phyloP scores from a whole-genome alignment of 2,113 vertebrate genomes.

The Melanerpes aurifrons region DNA sequence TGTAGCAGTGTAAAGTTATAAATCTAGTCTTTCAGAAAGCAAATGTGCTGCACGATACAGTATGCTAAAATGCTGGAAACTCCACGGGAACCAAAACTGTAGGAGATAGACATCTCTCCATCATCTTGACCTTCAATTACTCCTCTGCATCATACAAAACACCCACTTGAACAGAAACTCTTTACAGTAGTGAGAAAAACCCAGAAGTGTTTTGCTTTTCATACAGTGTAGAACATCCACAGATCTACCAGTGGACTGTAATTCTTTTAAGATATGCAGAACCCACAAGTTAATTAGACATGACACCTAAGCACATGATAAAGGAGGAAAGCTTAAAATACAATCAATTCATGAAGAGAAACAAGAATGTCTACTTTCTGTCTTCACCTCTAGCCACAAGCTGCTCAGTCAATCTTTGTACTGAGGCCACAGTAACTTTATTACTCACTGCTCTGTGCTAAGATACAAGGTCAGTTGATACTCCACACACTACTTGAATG shows the following conservation, averaged over 20 bases:
- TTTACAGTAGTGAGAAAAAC: background rate
- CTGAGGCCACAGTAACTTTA: too few species aligned
- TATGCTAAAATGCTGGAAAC: background rate
- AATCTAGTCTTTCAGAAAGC: background rate
- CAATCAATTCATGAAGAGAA: background rate
- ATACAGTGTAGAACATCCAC: background rate
- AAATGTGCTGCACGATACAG: background rate
- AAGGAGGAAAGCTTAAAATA: background rate
- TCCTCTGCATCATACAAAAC: background rate
- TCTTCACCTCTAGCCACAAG: background rate
- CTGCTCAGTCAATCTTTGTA: background rate
- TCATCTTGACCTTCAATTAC: background rate
- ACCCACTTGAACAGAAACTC: background rate
- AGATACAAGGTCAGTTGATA: fast-evolving
- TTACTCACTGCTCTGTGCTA: fast-evolving
- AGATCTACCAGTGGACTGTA: fast-evolving
- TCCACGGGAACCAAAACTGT: background rate
- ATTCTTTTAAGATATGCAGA: background rate
- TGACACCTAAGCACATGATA: background rate
- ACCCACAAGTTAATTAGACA: background rate
- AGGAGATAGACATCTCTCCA: fast-evolving
- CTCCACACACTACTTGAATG: background rate
- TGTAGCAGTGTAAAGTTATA: background rate
- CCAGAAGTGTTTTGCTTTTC: background rate
- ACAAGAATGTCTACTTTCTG: background rate